Evolutionary conservation across 1,140 invertebrate species (phyloP).

Genomic region (Caenorhabditis brenneri): DNA sequence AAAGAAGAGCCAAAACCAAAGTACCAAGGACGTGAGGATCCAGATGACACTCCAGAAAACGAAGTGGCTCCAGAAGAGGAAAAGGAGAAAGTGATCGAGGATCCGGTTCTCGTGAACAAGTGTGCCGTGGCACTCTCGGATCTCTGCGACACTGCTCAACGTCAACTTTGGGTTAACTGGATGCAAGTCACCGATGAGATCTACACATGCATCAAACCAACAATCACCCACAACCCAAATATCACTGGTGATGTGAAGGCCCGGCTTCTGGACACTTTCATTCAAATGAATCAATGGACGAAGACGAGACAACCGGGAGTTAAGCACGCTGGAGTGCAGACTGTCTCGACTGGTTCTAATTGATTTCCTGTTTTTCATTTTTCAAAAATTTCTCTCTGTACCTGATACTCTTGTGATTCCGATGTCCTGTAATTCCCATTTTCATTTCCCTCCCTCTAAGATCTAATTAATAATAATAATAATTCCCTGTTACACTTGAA

Average conservation of each 20-base stretch:
- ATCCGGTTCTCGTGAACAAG: not conserved
- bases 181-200: not conserved
- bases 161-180: not conserved
- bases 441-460: too few relatives aligned
- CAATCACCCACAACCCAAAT: not conserved
- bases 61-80: not conserved
- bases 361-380: not conserved
- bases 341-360: not conserved
- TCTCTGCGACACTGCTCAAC: not conserved
- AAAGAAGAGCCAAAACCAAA: not conserved
- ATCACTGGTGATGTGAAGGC: not conserved
- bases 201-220: not conserved
- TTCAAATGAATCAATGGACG: conserved; percentile 17
- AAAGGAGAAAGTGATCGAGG: not conserved
- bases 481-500: too few relatives aligned
- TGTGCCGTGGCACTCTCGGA: not conserved
- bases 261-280: not conserved
- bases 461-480: too few relatives aligned
- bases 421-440: too few relatives aligned
- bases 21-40: not conserved
- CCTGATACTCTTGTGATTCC: too few relatives aligned
- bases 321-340: not conserved
- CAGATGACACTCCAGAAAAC: not conserved
- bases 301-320: not conserved
- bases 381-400: too few relatives aligned